Evolutionary conservation across 2,888 invertebrate species (phyloP).

Genomic region (Enchytraeus crypticus): DNA sequence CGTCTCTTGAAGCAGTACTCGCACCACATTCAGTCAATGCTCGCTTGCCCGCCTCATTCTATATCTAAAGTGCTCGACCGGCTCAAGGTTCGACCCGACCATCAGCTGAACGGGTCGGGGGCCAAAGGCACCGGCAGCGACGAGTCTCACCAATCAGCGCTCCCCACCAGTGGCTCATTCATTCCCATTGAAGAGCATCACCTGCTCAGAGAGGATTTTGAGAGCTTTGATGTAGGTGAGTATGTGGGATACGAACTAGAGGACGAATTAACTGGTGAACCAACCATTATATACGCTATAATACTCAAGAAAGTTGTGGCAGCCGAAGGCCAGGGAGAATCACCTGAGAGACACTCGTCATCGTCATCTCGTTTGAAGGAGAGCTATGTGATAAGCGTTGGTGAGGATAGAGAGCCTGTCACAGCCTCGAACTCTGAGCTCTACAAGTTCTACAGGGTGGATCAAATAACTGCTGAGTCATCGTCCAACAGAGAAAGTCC

Average conservation of each 20-base stretch:
- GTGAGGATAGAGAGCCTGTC: constrained; percentile 24
- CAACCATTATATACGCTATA: constrained; percentile 28
- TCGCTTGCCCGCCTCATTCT: constrained; percentile 27
- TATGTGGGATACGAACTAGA: constrained; percentile 30
- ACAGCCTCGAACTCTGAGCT: constrained; percentile 25
- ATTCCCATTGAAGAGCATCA: constrained; percentile 31
- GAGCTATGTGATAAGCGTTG: constrained; percentile 26
- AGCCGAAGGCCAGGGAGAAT: not conserved
- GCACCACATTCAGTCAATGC: constrained; percentile 30
- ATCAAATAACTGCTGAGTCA: constrained; percentile 10
- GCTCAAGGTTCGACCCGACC: constrained; percentile 28
- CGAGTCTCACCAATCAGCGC: constrained; percentile 13
- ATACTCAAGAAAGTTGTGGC: constrained; percentile 20
- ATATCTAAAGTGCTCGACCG: constrained; percentile 28
- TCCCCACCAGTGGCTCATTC: constrained; percentile 28
- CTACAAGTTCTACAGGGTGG: constrained; percentile 29
- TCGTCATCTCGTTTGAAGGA: constrained; percentile 7
- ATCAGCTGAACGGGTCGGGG: constrained; percentile 16
- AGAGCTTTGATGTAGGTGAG: constrained; percentile 26
- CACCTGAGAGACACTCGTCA: not conserved
- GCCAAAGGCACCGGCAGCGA: not conserved
- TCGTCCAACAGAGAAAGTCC: not conserved
- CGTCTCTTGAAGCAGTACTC: constrained; percentile 27
- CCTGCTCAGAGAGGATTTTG: constrained; percentile 29
- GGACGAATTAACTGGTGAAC: constrained; percentile 22